Percentiles rank a stretch among this genome's conserved stretches.
phyloP scores from a whole-genome alignment of 2,113 vertebrate genomes.

The Gymnobelideus leadbeateri region DNA sequence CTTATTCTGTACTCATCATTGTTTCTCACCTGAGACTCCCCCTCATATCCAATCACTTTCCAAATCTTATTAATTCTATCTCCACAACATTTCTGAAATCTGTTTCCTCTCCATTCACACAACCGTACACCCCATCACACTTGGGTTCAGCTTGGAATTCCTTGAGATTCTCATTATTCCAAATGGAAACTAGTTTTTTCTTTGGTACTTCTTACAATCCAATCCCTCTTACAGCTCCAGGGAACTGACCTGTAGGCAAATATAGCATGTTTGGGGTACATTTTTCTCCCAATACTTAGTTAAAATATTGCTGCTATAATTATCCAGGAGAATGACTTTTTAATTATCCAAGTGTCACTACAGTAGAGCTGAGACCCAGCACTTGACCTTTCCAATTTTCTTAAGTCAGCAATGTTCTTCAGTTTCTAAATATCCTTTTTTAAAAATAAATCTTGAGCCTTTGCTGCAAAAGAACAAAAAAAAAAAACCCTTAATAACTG shows the following conservation, averaged over 20 bases:
- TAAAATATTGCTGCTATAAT: constrained; percentile 63
- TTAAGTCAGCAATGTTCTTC: constrained; percentile 70
- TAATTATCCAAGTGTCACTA: constrained; percentile 66
- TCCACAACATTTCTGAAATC: background rate
- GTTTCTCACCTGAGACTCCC: background rate
- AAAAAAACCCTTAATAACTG: background rate
- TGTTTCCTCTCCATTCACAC: background rate
- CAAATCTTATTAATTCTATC: background rate
- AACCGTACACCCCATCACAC: background rate
- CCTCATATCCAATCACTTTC: background rate
- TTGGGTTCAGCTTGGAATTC: constrained; percentile 6
- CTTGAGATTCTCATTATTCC: constrained; percentile 47
- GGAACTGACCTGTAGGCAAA: constrained; percentile 46
- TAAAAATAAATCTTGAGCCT: constrained; percentile 62
- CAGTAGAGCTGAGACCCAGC: constrained; percentile 31
- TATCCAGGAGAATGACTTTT: constrained; percentile 65
- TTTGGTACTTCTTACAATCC: constrained; percentile 32
- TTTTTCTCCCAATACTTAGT: constrained; percentile 68
- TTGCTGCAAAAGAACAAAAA: background rate
- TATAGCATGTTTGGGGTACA: constrained; percentile 67
- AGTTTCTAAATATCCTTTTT: constrained; percentile 57
- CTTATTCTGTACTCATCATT: background rate
- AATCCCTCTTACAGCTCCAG: constrained; percentile 15
- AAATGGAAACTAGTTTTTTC: constrained; percentile 56
- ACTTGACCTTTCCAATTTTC: constrained; percentile 70